A percentile compares a stretch with the other conserved stretches of the same genome.
Conservation (phyloP, 2,888 invertebrate species). For the Horisme vitalbata region DNA sequence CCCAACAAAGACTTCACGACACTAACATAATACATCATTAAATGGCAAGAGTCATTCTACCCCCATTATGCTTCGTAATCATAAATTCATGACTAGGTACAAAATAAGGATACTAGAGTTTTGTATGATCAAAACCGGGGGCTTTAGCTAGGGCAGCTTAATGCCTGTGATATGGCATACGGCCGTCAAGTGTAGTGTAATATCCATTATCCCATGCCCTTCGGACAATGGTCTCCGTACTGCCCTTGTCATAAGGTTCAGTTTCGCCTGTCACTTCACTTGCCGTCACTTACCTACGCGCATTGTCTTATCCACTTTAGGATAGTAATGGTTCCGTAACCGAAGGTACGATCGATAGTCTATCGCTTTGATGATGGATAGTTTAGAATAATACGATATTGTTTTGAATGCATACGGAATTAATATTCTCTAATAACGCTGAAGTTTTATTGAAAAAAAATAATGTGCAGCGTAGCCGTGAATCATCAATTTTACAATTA, state of each 20-base stretch:
- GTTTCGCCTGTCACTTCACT: conserved; percentile 1
- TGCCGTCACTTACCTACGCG: too few species aligned
- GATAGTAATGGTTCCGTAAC: neutral
- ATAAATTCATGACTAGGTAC: too few species aligned
- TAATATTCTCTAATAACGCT: too few species aligned
- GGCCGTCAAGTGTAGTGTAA: neutral
- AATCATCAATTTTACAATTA: too few species aligned
- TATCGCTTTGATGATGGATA: neutral
- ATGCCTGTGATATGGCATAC: neutral
- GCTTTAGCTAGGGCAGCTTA: too few species aligned
- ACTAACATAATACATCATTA: too few species aligned
- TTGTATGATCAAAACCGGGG: too few species aligned
- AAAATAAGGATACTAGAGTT: too few species aligned
- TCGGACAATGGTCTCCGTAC: neutral
- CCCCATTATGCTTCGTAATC: neutral
- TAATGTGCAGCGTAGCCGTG: too few species aligned
- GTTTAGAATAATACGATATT: neutral
- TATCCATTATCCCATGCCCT: conserved; percentile 1
- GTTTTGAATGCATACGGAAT: too few species aligned
- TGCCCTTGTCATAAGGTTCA: neutral
- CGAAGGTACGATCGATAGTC: conserved; percentile 4
- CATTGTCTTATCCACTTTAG: neutral
- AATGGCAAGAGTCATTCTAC: neutral
- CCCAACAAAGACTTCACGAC: too few species aligned
- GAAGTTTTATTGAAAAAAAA: too few species aligned